Conservation (phyloP, 2,888 invertebrate genomes). For the Xestia sexstrigata region DNA sequence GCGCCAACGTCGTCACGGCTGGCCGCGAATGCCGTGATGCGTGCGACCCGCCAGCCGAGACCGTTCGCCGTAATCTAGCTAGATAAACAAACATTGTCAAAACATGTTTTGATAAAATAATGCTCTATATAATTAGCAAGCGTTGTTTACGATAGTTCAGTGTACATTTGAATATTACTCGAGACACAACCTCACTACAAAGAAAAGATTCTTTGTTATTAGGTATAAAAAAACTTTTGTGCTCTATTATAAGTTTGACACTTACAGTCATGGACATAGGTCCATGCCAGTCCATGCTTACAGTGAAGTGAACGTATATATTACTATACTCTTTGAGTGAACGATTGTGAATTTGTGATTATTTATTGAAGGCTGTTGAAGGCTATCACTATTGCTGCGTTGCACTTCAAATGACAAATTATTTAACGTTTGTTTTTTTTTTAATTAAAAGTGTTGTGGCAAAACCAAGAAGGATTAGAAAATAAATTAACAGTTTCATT, state of each 20-base stretch:
- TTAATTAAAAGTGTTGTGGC: neutral
- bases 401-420: neutral
- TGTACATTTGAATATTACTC: conserved; percentile 19
- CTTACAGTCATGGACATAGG: too few species aligned
- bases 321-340: too few species aligned
- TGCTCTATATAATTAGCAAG: conserved; percentile 72
- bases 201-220: neutral
- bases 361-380: neutral
- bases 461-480: neutral
- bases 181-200: neutral
- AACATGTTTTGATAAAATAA: conserved; percentile 80
- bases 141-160: conserved; percentile 41
- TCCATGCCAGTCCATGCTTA: too few species aligned
- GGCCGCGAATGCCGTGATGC: too few species aligned
- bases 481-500: neutral
- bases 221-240: neutral
- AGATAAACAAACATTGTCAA: neutral
- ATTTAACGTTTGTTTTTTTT: neutral
- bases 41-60: conserved; percentile 28
- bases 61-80: conserved; percentile 22
- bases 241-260: too few species aligned
- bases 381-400: neutral
- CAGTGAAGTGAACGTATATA: neutral
- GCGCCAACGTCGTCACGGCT: conserved; percentile 51
- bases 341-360: neutral